Percentiles rank a stretch among this genome's conserved stretches.
Conservation (phyloP, 2,797 vertebrate genomes). For the Myoxocephalus aenaeus region DNA sequence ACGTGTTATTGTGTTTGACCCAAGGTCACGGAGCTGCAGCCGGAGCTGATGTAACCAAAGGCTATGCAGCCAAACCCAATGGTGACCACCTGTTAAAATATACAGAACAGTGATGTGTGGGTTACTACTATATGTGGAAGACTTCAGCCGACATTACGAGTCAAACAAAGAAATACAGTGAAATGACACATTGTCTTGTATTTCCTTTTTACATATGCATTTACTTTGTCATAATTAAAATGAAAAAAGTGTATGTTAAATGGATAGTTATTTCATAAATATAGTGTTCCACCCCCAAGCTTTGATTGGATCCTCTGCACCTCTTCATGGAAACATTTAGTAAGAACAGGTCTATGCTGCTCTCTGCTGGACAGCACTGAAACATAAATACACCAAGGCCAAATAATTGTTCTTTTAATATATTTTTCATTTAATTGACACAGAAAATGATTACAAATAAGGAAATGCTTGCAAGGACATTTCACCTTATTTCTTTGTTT, state of each 20-base stretch:
- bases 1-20: conserved; percentile 26
- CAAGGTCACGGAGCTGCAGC: conserved; percentile 55
- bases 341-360: neutral
- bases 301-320: neutral
- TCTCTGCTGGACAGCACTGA: conserved; percentile 10
- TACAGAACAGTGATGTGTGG: neutral
- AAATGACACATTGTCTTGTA: neutral
- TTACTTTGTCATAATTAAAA: too few relatives aligned
- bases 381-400: neutral
- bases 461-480: neutral
- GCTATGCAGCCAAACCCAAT: conserved; percentile 52
- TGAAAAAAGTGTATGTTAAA: too few relatives aligned
- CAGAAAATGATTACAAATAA: neutral
- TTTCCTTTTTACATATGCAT: too few relatives aligned
- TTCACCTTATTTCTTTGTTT: neutral
- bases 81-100: conserved; percentile 34
- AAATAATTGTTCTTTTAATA: neutral
- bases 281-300: neutral
- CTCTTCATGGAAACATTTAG: neutral
- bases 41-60: conserved; percentile 33
- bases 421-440: conserved; percentile 4
- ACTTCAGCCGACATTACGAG: neutral
- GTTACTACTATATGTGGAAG: neutral
- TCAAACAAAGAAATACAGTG: neutral
- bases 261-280: too few relatives aligned